phyloP scores from a whole-genome alignment of 2,888 invertebrate genomes.

The Eilema griseolum region DNA sequence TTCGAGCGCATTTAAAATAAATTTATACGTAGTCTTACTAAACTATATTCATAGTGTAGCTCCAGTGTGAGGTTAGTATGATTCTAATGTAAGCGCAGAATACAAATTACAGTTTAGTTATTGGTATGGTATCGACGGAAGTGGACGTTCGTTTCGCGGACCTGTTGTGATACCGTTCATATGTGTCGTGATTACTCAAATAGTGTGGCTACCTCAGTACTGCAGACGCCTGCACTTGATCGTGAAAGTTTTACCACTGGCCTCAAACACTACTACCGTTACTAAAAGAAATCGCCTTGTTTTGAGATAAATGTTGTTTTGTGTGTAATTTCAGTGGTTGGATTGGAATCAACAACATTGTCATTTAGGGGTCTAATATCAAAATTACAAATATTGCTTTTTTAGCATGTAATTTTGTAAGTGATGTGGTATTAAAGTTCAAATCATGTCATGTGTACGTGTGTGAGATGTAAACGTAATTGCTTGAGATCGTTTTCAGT shows the following conservation, averaged over 20 bases:
- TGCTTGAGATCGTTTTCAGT: slow-evolving; percentile 24
- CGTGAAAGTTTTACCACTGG: slow-evolving; percentile 84
- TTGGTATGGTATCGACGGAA: slow-evolving; percentile 73
- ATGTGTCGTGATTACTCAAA: slow-evolving; percentile 66
- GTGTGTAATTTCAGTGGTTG: slow-evolving; percentile 60
- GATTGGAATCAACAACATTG: slow-evolving; percentile 46
- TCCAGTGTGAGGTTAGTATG: slow-evolving; percentile 40
- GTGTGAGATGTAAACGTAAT: slow-evolving; percentile 24
- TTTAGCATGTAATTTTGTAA: slow-evolving; percentile 23
- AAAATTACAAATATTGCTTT: slow-evolving; percentile 30
- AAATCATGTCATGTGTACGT: slow-evolving; percentile 33
- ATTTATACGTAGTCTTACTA: slow-evolving; percentile 30
- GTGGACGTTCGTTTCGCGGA: slow-evolving; percentile 67
- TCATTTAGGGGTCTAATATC: slow-evolving; percentile 42
- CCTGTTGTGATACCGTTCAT: slow-evolving; percentile 59
- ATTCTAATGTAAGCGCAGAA: slow-evolving; percentile 43
- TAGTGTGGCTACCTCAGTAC: slow-evolving; percentile 71
- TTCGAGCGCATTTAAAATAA: slow-evolving; percentile 28
- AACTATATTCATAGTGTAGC: slow-evolving; percentile 35
- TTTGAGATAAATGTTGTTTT: slow-evolving; percentile 64
- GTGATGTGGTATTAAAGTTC: slow-evolving; percentile 29
- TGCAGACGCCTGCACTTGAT: slow-evolving; percentile 78
- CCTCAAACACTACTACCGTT: slow-evolving; percentile 81
- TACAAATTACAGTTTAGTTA: slow-evolving; percentile 67
- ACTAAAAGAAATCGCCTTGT: slow-evolving; percentile 75